Conservation (phyloP, 2,797 vertebrate genomes). For the Lindbergichthys nudifrons region DNA sequence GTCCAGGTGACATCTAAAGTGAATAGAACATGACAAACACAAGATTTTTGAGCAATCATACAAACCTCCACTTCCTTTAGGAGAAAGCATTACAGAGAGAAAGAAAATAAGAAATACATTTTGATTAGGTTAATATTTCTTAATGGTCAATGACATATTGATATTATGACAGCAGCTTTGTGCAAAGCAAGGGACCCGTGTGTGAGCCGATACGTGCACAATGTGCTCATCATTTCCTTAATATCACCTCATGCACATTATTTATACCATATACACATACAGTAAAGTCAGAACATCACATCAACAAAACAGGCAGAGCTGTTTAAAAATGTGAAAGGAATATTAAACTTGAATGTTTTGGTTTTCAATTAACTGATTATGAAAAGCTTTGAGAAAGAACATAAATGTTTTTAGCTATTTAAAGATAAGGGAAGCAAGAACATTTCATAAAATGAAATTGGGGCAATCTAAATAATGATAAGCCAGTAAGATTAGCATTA, state of each 20-base stretch:
- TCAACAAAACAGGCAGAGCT: not conserved
- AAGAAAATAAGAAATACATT: slow-evolving; percentile 65
- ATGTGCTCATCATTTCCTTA: not conserved
- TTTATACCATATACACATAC: not conserved
- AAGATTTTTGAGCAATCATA: slow-evolving; percentile 68
- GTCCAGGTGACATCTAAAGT: slow-evolving; percentile 33
- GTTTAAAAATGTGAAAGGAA: not conserved
- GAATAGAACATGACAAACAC: slow-evolving; percentile 28
- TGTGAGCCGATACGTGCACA: not conserved
- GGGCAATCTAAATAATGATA: not conserved
- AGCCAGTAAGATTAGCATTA: not conserved
- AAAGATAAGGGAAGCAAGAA: not conserved
- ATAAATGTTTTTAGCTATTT: not conserved
- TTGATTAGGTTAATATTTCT: slow-evolving; percentile 41
- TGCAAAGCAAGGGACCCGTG: not conserved
- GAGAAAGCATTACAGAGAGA: slow-evolving; percentile 86
- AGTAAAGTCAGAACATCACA: not conserved
- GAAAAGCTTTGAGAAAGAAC: not conserved
- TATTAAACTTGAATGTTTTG: not conserved
- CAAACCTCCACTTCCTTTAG: slow-evolving; percentile 98
- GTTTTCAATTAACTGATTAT: not conserved
- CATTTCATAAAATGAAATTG: not conserved
- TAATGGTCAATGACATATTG: not conserved
- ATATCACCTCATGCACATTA: not conserved
- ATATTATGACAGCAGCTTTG: slow-evolving; percentile 15